phyloP scores from a whole-genome alignment of 1,140 invertebrate genomes.

The Ceratosolen fusciceps region DNA sequence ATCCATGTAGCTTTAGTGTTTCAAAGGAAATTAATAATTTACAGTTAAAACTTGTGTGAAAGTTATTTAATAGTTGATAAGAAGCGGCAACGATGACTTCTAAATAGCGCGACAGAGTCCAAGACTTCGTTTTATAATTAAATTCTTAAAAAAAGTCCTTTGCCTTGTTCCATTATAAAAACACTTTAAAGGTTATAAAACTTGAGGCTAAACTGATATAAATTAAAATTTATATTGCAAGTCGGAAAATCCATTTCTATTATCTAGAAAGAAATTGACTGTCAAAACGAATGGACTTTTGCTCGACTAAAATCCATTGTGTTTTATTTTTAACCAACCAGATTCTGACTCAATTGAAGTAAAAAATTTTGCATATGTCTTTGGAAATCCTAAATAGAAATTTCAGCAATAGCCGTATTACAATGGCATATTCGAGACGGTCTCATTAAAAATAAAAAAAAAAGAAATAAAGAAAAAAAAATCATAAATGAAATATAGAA shows the following conservation, averaged over 20 bases:
- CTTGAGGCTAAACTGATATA: too few relatives aligned
- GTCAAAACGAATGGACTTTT: too few relatives aligned
- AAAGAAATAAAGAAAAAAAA: neutral
- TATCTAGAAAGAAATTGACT: too few relatives aligned
- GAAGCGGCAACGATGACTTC: too few relatives aligned
- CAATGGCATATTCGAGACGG: neutral
- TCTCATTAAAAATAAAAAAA: neutral
- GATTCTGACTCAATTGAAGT: neutral
- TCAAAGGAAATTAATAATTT: neutral
- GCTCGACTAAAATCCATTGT: neutral
- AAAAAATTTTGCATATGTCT: neutral
- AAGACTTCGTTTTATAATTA: neutral
- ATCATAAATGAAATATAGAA: neutral
- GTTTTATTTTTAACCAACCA: neutral
- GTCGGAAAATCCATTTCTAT: neutral
- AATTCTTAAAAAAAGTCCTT: neutral
- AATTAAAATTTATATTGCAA: neutral
- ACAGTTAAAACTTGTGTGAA: neutral
- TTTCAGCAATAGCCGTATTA: neutral
- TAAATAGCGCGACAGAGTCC: neutral
- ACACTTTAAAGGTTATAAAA: neutral
- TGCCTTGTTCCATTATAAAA: neutral
- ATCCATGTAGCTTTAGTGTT: neutral
- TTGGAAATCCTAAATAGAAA: neutral
- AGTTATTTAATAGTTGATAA: neutral